Conservation (phyloP, 2,888 invertebrate species). For the Chymomyza amoena region DNA sequence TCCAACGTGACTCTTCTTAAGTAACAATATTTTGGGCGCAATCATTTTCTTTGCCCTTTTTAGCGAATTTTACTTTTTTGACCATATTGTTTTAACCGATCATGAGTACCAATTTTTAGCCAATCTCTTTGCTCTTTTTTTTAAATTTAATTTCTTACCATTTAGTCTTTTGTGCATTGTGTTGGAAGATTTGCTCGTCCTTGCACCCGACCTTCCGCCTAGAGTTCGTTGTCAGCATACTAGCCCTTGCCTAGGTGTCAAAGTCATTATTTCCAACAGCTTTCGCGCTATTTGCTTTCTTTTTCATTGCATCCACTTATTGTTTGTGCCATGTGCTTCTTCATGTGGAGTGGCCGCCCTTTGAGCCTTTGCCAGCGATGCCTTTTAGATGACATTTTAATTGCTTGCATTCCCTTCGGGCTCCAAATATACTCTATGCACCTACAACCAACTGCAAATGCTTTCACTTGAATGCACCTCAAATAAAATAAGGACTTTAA, state of each 20-base stretch:
- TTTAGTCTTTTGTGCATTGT: too few relatives aligned
- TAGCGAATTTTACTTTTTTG: too few relatives aligned
- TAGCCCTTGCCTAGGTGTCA: not conserved
- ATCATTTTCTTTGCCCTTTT: too few relatives aligned
- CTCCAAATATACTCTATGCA: slow-evolving; percentile 32
- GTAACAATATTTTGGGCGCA: too few relatives aligned
- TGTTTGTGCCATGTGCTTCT: not conserved
- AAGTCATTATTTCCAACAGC: slow-evolving; percentile 13
- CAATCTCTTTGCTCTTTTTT: too few relatives aligned
- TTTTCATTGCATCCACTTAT: not conserved
- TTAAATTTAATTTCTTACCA: too few relatives aligned
- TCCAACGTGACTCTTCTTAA: too few relatives aligned
- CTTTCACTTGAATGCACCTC: slow-evolving; percentile 58
- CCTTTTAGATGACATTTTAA: slow-evolving; percentile 63
- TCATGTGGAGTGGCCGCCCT: not conserved
- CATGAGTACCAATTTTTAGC: too few relatives aligned
- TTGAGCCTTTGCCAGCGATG: slow-evolving; percentile 7
- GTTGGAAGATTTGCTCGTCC: not conserved
- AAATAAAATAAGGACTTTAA: slow-evolving; percentile 53
- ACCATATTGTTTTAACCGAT: too few relatives aligned
- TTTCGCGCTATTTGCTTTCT: slow-evolving; percentile 19
- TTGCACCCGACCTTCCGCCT: not conserved
- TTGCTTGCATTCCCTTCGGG: slow-evolving; percentile 43
- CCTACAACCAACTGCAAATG: slow-evolving; percentile 58
- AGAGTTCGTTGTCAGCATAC: not conserved